A percentile compares a stretch with the other conserved stretches of the same genome.
These are phyloP conservation scores for Tanypteryx hageni DNA, from an alignment of 2,888 invertebrate genomes.

Conservation along the genomic window DNA sequence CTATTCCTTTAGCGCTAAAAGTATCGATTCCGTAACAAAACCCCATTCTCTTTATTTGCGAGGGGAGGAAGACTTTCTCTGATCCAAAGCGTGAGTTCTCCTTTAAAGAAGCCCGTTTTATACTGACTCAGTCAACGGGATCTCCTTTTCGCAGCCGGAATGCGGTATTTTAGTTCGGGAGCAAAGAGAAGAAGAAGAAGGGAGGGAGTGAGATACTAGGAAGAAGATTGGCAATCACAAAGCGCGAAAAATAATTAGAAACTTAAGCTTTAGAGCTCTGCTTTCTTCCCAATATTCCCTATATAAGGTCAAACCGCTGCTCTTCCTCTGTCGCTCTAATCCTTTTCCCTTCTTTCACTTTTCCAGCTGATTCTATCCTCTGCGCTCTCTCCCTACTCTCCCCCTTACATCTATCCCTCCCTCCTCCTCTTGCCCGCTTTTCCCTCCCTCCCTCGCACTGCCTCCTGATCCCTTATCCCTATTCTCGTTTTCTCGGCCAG, in stretches of 20 bases:
- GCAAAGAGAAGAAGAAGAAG: background rate
- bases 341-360: too few relatives aligned
- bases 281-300: too few relatives aligned
- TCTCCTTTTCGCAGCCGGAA: conserved; percentile 35
- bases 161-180: conserved; percentile 3
- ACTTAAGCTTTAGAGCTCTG: too few relatives aligned
- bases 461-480: background rate
- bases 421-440: too few relatives aligned
- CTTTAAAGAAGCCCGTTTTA: conserved; percentile 36
- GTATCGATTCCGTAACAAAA: background rate
- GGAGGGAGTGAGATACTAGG: background rate
- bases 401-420: too few relatives aligned
- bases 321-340: too few relatives aligned
- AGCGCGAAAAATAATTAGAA: background rate
- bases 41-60: conserved; percentile 1
- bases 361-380: too few relatives aligned
- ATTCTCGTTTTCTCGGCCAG: background rate
- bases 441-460: background rate
- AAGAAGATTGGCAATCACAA: background rate
- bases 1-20: background rate
- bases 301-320: too few relatives aligned
- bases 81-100: background rate
- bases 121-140: background rate
- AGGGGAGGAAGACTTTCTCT: background rate
- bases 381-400: too few relatives aligned